A percentile compares a stretch with the other conserved stretches of the same genome.
Evolutionary conservation across 2,888 invertebrate species (phyloP).

Genomic region (Torymus tubicola): DNA sequence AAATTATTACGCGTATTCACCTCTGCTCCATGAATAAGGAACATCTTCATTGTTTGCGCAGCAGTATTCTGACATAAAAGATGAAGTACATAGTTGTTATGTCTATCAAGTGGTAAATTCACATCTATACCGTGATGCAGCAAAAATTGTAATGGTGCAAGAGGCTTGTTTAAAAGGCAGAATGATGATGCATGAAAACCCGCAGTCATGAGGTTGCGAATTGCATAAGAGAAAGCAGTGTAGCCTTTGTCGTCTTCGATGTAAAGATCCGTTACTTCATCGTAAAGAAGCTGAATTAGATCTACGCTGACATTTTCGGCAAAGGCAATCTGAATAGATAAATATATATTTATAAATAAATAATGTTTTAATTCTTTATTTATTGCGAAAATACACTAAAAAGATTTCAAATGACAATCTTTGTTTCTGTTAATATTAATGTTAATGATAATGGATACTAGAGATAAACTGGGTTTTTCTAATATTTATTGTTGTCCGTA

Average conservation of each 20-base stretch:
- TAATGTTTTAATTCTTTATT: no score
- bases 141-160: slow-evolving; percentile 31
- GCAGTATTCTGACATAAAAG: slow-evolving; percentile 46
- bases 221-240: slow-evolving; percentile 34
- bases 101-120: slow-evolving; percentile 18
- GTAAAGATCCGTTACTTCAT: slow-evolving; percentile 23
- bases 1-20: slow-evolving; percentile 30
- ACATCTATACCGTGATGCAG: slow-evolving; percentile 35
- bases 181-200: slow-evolving; percentile 18
- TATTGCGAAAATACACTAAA: no score
- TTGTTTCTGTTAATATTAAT: no score
- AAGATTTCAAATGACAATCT: no score
- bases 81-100: slow-evolving; percentile 35
- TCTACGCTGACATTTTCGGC: slow-evolving; percentile 23
- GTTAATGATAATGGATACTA: no score
- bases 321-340: slow-evolving; percentile 46
- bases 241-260: slow-evolving; percentile 18
- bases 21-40: slow-evolving; percentile 37
- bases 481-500: no score
- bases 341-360: no score
- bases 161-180: slow-evolving; percentile 11
- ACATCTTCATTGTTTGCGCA: slow-evolving; percentile 30
- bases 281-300: slow-evolving; percentile 36
- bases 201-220: slow-evolving; percentile 26
- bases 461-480: no score